A percentile compares a stretch with the other conserved stretches of the same genome.
Evolutionary conservation across 2,888 invertebrate species (phyloP).

Genomic region (Rhagium mordax): DNA sequence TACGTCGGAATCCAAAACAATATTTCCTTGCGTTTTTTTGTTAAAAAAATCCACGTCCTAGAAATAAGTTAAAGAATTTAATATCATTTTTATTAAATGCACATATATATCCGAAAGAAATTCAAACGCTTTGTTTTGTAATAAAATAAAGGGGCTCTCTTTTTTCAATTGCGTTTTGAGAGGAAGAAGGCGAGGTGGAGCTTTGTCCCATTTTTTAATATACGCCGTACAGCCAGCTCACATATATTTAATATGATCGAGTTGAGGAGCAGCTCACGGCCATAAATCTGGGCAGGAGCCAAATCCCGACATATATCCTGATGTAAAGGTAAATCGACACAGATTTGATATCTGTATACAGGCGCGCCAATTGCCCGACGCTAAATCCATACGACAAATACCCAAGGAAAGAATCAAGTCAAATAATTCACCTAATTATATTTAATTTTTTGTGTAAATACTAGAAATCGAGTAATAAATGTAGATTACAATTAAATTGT

Average conservation of each 20-base stretch:
- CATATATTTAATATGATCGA: not conserved
- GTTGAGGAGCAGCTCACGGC: not conserved
- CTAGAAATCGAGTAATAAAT: no score
- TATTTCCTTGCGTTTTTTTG: conserved; percentile 7
- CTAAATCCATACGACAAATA: no score
- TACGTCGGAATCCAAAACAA: conserved; percentile 21
- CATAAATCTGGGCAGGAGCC: not conserved
- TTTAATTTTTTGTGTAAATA: no score
- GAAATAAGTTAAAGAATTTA: conserved; percentile 43
- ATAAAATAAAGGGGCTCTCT: conserved; percentile 33
- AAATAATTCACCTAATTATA: no score
- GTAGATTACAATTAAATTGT: no score
- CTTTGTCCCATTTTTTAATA: conserved; percentile 25
- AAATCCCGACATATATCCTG: not conserved
- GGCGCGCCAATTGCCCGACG: no score
- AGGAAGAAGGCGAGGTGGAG: conserved; percentile 9
- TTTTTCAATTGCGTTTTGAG: conserved; percentile 36
- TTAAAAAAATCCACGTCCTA: conserved; percentile 18
- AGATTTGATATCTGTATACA: not conserved
- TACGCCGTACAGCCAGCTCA: conserved; percentile 7
- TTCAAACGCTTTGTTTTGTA: conserved; percentile 35
- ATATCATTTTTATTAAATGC: conserved; percentile 45
- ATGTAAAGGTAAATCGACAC: not conserved
- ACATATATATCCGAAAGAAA: conserved; percentile 35
- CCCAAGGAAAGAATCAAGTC: no score